phyloP scores from a whole-genome alignment of 2,113 vertebrate species.

The Sisor rabdophorus region DNA sequence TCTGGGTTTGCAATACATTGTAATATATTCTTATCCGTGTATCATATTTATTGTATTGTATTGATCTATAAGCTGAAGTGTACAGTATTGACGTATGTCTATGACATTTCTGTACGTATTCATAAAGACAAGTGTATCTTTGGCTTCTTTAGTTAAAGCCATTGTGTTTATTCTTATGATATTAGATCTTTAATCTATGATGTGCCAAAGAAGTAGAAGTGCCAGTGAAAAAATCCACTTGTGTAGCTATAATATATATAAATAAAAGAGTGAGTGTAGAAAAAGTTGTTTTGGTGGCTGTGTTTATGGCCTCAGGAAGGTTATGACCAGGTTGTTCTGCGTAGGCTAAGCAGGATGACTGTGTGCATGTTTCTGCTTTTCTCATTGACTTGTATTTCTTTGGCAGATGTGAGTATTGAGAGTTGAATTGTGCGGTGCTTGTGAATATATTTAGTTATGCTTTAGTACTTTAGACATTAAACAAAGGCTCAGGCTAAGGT shows the following conservation, averaged over 20 bases:
- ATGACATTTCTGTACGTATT: not conserved
- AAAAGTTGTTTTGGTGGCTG: constrained; percentile 3
- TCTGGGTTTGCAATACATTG: too few species aligned
- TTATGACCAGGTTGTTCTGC: constrained; percentile 32
- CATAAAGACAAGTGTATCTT: too few species aligned
- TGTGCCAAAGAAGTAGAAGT: too few species aligned
- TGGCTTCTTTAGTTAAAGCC: too few species aligned
- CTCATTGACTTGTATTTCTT: constrained; percentile 39
- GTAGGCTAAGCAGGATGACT: constrained; percentile 18
- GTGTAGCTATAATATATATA: not conserved
- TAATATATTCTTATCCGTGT: too few species aligned
- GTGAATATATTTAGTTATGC: not conserved
- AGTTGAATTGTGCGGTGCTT: constrained; percentile 15
- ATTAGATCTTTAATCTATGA: too few species aligned
- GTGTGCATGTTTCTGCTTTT: constrained; percentile 33
- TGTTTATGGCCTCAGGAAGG: constrained; percentile 20
- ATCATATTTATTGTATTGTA: too few species aligned
- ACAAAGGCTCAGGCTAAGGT: not conserved
- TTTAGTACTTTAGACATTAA: not conserved
- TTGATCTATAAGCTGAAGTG: not conserved
- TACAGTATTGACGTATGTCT: not conserved
- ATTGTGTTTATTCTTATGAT: too few species aligned
- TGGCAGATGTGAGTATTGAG: constrained; percentile 40
- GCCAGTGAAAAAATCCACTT: not conserved
- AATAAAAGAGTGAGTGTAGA: not conserved